phyloP scores from a whole-genome alignment of 1,140 invertebrate genomes.

The Cryptotermes secundus region DNA sequence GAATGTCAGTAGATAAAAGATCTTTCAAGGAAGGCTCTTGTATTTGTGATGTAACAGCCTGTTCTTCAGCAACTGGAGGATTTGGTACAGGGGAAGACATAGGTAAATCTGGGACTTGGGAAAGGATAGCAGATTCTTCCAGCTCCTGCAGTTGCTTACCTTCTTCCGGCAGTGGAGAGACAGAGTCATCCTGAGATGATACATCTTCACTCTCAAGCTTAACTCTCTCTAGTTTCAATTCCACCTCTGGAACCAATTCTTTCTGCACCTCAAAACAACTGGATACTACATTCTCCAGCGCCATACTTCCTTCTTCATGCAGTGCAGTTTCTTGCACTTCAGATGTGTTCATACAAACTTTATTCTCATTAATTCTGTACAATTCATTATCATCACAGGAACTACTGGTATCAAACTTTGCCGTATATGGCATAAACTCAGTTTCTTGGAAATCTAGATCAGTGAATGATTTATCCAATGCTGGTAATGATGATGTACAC shows the following conservation, averaged over 20 bases:
- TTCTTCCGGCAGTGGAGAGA: neutral
- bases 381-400: neutral
- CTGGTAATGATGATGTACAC: conserved; percentile 35
- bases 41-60: too few relatives aligned
- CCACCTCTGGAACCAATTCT: conserved; percentile 23
- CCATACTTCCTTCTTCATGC: neutral
- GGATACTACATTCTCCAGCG: neutral
- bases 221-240: conserved; percentile 28
- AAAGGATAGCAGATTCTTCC: neutral
- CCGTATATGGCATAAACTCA: conserved; percentile 16
- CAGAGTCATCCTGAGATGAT: neutral
- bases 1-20: too few relatives aligned
- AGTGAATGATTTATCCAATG: conserved; percentile 42
- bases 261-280: conserved; percentile 30
- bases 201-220: conserved; percentile 14
- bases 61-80: too few relatives aligned
- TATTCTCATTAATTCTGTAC: neutral
- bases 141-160: neutral
- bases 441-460: conserved; percentile 39
- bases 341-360: neutral
- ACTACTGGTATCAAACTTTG: neutral
- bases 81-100: too few relatives aligned
- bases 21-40: too few relatives aligned
- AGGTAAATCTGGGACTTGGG: too few relatives aligned
- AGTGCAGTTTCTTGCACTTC: neutral